Evolutionary conservation across 2,113 vertebrate species (phyloP).

Genomic region (pig (Sus scrofa)): T2T-Sscrofa CM000827.6:35595501-35596000

Average conservation of each 20-base stretch:
- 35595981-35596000: not conserved
- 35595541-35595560: too few relatives aligned
- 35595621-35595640: too few relatives aligned
- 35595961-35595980: not conserved
- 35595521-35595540: too few relatives aligned
- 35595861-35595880: not conserved
- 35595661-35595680: too few relatives aligned
- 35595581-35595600: too few relatives aligned
- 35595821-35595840: not conserved
- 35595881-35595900: not conserved
- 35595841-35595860: not conserved
- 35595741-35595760: not conserved
- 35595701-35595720: too few relatives aligned
- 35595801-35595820: not conserved
- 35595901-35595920: not conserved
- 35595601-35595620: too few relatives aligned
- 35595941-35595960: not conserved
- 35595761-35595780: not conserved
- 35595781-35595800: not conserved
- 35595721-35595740: too few relatives aligned
- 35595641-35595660: too few relatives aligned
- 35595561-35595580: too few relatives aligned
- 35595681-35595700: too few relatives aligned
- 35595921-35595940: not conserved
- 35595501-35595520: too few relatives aligned